Conservation (phyloP, 2,113 vertebrate species). For the Cryptomyrus ogoouensis region DNA sequence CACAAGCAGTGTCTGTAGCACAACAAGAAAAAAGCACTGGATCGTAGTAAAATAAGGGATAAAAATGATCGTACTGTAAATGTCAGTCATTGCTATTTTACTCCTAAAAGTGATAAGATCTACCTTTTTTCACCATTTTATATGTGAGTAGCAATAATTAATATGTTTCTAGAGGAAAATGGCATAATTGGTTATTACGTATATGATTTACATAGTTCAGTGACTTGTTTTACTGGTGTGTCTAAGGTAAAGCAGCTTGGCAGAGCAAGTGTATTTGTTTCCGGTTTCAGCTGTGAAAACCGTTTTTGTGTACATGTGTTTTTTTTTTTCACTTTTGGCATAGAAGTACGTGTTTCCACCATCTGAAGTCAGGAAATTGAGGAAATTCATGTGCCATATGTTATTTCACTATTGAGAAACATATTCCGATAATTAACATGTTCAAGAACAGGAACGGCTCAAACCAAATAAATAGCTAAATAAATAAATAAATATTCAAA, state of each 20-base stretch:
- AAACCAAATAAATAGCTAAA: neutral
- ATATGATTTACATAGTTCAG: neutral
- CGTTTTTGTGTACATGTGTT: neutral
- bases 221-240: neutral
- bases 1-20: neutral
- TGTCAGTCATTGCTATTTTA: neutral
- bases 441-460: neutral
- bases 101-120: neutral
- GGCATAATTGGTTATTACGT: neutral
- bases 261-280: neutral
- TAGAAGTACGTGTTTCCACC: neutral
- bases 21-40: neutral
- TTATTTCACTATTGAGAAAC: neutral
- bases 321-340: constrained; percentile 3
- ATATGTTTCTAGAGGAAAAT: neutral
- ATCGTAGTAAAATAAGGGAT: neutral
- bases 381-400: neutral
- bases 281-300: neutral
- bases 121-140: neutral
- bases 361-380: neutral
- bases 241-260: neutral
- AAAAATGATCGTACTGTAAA: neutral
- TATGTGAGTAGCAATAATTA: neutral
- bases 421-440: constrained; percentile 6
- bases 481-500: neutral